Percentiles rank a stretch among this genome's conserved stretches.
Evolutionary conservation across 2,797 vertebrate genomes (phyloP).

Genomic region (Lepilemur septentrionalis): DNA sequence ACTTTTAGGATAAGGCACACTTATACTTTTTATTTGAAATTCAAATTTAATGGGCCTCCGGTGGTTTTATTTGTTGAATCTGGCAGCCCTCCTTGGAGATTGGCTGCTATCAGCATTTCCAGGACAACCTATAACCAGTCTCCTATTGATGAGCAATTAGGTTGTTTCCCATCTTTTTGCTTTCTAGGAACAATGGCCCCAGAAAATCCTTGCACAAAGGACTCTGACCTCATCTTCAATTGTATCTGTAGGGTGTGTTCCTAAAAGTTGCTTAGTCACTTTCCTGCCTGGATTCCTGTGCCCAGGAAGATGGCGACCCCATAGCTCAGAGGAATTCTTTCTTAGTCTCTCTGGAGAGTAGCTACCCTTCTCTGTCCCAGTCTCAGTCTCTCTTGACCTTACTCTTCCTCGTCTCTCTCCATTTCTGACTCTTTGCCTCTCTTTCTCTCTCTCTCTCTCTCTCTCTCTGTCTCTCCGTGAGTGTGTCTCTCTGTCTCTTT

Average conservation of each 20-base stretch:
- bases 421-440: background rate
- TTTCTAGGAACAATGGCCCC: background rate
- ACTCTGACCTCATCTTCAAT: background rate
- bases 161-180: background rate
- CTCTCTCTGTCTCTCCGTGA: background rate
- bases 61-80: background rate
- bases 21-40: background rate
- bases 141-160: background rate
- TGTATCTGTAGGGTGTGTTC: constrained; percentile 40
- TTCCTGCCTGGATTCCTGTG: constrained; percentile 12
- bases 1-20: background rate
- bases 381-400: background rate
- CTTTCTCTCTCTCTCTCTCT: too few species aligned
- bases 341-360: background rate
- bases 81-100: background rate
- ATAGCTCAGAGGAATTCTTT: background rate
- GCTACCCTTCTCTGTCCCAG: background rate
- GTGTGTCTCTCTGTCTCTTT: background rate
- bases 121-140: background rate
- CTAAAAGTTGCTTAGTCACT: background rate
- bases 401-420: background rate
- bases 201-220: background rate
- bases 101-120: background rate
- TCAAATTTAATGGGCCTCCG: background rate
- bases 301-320: background rate